Evolutionary conservation across 2,797 vertebrate genomes (phyloP).

Genomic region (Gouania willdenowi): DNA sequence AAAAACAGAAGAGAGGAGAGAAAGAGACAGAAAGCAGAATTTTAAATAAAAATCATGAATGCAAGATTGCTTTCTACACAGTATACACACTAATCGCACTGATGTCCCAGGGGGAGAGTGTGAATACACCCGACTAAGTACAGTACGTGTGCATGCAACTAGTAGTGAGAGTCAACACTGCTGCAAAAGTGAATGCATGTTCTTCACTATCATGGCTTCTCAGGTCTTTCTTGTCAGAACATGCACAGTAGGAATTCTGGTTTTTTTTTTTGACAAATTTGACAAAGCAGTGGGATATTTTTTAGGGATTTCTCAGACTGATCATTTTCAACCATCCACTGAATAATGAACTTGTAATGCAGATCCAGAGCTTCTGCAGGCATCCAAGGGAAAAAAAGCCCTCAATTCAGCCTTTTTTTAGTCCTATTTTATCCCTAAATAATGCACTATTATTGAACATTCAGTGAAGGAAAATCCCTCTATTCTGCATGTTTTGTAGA

Average conservation of each 20-base stretch:
- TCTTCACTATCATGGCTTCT: conserved; percentile 39
- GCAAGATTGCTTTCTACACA: conserved; percentile 48
- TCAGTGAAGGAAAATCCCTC: too few species aligned
- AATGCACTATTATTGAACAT: too few species aligned
- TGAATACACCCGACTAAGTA: too few species aligned
- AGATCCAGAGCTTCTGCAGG: conserved; percentile 39
- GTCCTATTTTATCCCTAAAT: too few species aligned
- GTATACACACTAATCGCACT: conserved; percentile 59
- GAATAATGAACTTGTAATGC: conserved; percentile 5
- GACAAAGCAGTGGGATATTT: conserved; percentile 1
- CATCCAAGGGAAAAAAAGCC: too few species aligned
- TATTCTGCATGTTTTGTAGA: too few species aligned
- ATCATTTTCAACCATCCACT: conserved; percentile 6
- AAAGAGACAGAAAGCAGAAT: conserved; percentile 3
- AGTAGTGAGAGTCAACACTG: conserved; percentile 61
- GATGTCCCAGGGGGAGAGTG: conserved; percentile 38
- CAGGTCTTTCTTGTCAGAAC: conserved; percentile 64
- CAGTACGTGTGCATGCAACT: conserved; percentile 68
- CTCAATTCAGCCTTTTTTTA: too few species aligned
- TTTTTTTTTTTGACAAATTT: too few species aligned
- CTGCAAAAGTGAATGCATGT: conserved; percentile 50
- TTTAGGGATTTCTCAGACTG: not conserved
- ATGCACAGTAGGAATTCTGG: conserved; percentile 83
- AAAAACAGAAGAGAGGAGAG: not conserved
- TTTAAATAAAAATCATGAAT: conserved; percentile 33